Conservation (phyloP, 2,113 vertebrate species). For the Epinephelus moara region DNA sequence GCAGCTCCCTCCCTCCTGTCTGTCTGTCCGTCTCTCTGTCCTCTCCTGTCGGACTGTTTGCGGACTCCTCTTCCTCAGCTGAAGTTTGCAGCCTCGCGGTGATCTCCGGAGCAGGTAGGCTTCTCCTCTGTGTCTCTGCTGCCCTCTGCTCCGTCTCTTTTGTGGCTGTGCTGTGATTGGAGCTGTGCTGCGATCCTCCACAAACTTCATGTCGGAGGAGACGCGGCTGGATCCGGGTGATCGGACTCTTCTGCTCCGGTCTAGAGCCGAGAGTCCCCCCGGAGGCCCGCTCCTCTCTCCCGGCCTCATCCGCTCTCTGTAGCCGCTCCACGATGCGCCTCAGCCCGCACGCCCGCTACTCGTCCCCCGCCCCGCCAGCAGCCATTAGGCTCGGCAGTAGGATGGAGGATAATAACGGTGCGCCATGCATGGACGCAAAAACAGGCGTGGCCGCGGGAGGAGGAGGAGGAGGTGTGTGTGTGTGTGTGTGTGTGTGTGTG, state of each 20-base stretch:
- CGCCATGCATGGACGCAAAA: constrained; percentile 54
- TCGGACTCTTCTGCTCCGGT: neutral
- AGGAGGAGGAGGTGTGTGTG: constrained; percentile 18
- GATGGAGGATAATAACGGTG: constrained; percentile 74
- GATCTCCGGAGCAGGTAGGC: constrained; percentile 53
- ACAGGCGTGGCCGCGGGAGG: constrained; percentile 70
- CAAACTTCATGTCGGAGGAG: constrained; percentile 39
- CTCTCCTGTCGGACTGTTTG: constrained; percentile 33
- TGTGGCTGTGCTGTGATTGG: constrained; percentile 37
- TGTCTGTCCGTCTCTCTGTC: constrained; percentile 8
- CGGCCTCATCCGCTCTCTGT: neutral
- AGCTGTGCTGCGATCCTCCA: neutral
- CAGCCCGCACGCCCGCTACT: constrained; percentile 14
- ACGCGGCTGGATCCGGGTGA: neutral
- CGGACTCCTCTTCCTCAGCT: neutral
- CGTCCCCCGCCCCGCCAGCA: constrained; percentile 21
- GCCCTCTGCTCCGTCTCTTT: neutral
- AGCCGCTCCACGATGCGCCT: neutral
- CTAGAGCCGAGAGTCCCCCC: accelerated
- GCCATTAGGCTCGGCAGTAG: constrained; percentile 37
- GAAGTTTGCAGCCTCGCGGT: constrained; percentile 16
- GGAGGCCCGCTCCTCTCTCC: neutral
- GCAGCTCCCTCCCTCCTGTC: constrained; percentile 2
- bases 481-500: constrained; percentile 3
- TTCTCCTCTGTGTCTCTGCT: accelerated